Evolutionary conservation across 2,113 vertebrate species (phyloP).

Genomic region (Carassius auratus): DNA sequence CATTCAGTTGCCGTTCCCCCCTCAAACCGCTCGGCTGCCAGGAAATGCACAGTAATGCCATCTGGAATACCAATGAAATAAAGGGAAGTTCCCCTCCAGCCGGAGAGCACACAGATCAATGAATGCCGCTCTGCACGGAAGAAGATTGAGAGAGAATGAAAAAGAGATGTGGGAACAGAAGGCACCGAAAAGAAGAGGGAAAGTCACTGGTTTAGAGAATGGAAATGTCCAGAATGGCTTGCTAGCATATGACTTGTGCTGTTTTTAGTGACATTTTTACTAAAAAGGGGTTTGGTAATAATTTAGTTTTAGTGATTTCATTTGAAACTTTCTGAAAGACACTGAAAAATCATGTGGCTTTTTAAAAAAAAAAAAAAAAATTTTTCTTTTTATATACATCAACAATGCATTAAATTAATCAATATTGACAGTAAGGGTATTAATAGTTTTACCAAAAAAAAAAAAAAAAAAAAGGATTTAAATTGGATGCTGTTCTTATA

Average conservation of each 20-base stretch:
- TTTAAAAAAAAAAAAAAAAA: not conserved
- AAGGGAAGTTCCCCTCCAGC: conserved; percentile 58
- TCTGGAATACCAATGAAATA: conserved; percentile 65
- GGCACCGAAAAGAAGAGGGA: not conserved
- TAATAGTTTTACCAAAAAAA: too few relatives aligned
- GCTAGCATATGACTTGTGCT: not conserved
- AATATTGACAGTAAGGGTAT: not conserved
- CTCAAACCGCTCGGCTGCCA: conserved; percentile 51
- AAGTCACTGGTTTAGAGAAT: not conserved
- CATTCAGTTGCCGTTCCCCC: conserved; percentile 32
- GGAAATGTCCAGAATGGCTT: not conserved
- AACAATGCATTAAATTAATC: not conserved
- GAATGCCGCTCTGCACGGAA: conserved; percentile 24
- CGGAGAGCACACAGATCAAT: conserved; percentile 51
- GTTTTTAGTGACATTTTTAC: not conserved
- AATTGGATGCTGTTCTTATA: not conserved
- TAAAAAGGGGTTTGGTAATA: not conserved
- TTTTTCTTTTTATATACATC: not conserved
- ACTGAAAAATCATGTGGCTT: not conserved
- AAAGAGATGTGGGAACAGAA: conserved; percentile 3
- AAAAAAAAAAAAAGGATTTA: too few relatives aligned
- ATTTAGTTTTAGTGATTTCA: not conserved
- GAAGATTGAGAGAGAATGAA: not conserved
- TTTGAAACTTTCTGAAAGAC: not conserved
- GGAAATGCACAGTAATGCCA: conserved; percentile 61